Conservation (phyloP, 2,888 invertebrate genomes). For the Tineola bisselliella region DNA sequence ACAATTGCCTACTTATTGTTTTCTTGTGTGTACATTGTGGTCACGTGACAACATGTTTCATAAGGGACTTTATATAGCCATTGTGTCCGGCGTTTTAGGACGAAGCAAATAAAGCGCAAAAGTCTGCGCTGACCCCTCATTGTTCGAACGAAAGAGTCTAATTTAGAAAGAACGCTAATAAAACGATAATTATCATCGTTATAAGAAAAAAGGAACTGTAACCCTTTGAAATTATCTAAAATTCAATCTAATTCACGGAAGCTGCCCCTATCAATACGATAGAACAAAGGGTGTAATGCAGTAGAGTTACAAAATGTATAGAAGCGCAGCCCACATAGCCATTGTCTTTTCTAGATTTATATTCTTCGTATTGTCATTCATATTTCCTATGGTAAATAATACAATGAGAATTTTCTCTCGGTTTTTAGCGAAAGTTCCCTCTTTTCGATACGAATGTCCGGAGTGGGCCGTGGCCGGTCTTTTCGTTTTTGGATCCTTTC, state of each 20-base stretch:
- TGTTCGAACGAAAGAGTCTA: not conserved
- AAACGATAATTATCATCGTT: constrained; percentile 24
- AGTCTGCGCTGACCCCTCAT: not conserved
- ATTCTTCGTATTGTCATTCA: constrained; percentile 55
- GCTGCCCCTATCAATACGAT: constrained; percentile 40
- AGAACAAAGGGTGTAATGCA: constrained; percentile 50
- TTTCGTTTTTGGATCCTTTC: constrained; percentile 16
- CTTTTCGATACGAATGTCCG: constrained; percentile 3
- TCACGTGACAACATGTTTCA: not conserved
- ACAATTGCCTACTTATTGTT: not conserved
- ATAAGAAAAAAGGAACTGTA: constrained; percentile 35
- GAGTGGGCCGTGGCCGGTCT: constrained; percentile 9
- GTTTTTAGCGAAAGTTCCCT: constrained; percentile 15
- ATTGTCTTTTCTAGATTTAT: constrained; percentile 60
- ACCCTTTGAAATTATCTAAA: constrained; percentile 53
- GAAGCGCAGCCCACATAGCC: constrained; percentile 20
- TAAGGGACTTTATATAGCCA: not conserved
- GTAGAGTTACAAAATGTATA: constrained; percentile 23
- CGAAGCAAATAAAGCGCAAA: not conserved
- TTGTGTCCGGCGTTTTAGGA: not conserved
- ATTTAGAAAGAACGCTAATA: constrained; percentile 10
- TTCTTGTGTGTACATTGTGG: not conserved
- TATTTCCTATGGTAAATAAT: constrained; percentile 46
- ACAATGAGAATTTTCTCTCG: constrained; percentile 38
- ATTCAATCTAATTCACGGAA: constrained; percentile 60